These are phyloP conservation scores for Lampropteryx suffumata DNA, from an alignment of 2,888 invertebrate species.

Conservation along the genomic window DNA sequence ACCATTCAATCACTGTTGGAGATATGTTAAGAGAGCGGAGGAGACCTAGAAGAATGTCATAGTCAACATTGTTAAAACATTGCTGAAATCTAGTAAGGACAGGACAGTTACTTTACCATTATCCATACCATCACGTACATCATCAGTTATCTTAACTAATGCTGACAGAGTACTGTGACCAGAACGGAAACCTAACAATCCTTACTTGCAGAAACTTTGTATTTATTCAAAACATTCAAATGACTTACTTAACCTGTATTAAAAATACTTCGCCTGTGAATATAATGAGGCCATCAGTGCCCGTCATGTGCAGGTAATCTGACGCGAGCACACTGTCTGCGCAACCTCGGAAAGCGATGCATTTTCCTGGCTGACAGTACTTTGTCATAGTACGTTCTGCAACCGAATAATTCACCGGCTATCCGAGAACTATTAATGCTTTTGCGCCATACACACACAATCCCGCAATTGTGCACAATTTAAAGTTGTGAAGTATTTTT, in stretches of 20 bases:
- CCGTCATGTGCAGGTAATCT: conserved; percentile 29
- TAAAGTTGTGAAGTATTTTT: conserved; percentile 17
- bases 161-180: too few species aligned
- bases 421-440: conserved; percentile 14
- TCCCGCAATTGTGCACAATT: conserved; percentile 6
- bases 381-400: conserved; percentile 11
- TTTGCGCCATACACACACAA: conserved; percentile 1
- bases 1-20: too few species aligned
- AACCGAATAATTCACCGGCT: conserved; percentile 20
- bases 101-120: too few species aligned
- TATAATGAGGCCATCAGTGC: conserved; percentile 28
- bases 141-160: too few species aligned
- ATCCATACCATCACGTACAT: too few species aligned
- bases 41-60: too few species aligned
- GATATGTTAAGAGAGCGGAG: too few species aligned
- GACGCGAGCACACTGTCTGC: conserved; percentile 34
- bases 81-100: too few species aligned
- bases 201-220: too few species aligned
- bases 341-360: conserved; percentile 34
- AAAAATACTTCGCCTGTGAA: conserved; percentile 38
- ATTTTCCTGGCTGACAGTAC: conserved; percentile 23
- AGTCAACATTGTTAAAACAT: too few species aligned
- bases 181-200: too few species aligned
- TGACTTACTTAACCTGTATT: conserved; percentile 24
- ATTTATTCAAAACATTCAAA: conserved; percentile 19